A percentile compares a stretch with the other conserved stretches of the same genome.
Evolutionary conservation across 2,113 vertebrate genomes (phyloP).

Genomic region (Steatornis caripensis): DNA sequence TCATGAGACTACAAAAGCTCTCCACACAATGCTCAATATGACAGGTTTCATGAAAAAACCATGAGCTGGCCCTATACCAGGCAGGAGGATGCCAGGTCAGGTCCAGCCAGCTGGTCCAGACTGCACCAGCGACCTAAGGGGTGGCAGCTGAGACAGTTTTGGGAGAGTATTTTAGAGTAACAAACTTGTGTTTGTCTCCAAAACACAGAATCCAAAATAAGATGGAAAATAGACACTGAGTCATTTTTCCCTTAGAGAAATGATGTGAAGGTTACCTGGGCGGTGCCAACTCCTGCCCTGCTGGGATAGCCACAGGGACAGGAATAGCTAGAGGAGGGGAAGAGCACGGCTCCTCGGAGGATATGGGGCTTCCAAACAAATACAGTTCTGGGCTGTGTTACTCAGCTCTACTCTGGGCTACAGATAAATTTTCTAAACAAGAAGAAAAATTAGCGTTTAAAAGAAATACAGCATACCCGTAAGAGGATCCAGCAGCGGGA

Average conservation of each 20-base stretch:
- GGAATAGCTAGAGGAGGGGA: neutral
- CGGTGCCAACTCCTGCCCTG: conserved; percentile 37
- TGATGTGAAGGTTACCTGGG: conserved; percentile 55
- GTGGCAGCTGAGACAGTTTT: neutral
- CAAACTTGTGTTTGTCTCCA: neutral
- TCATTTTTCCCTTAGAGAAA: conserved; percentile 59
- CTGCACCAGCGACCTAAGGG: neutral
- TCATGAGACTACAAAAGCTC: neutral
- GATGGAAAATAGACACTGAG: conserved; percentile 65
- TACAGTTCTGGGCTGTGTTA: neutral
- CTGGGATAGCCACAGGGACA: conserved; percentile 35
- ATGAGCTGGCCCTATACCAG: neutral
- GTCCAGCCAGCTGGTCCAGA: neutral
- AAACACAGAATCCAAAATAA: conserved; percentile 29
- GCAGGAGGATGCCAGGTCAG: neutral
- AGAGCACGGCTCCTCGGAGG: neutral
- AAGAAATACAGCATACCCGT: neutral
- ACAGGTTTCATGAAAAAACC: neutral
- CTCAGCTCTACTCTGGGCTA: neutral
- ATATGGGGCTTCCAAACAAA: neutral
- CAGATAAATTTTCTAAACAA: neutral
- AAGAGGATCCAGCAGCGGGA: neutral
- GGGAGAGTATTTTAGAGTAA: neutral
- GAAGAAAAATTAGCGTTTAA: neutral
- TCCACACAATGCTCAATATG: neutral